Base-by-base conservation (phyloP, 2,797 vertebrate species). In the Sebastolobus alascanus region DNA sequence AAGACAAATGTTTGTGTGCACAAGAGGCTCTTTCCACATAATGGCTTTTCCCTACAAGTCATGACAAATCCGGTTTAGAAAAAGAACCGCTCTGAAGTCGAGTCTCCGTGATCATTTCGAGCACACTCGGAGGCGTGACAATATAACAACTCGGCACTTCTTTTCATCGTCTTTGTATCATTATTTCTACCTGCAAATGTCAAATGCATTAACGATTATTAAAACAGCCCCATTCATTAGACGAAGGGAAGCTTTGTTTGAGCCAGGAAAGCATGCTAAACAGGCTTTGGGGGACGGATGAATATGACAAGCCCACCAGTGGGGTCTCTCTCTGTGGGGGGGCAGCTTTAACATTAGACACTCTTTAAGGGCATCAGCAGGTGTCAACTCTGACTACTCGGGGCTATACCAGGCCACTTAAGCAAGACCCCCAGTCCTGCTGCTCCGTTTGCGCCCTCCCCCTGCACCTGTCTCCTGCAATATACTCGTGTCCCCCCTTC, bases 41-140 rank as follows among this genome's bases (percentile, higher is more conserved):
- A 92, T 80, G 77, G 78, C 76, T 89, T 84, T 84, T 82, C 67
- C 20, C 77, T 86, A 63, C 95, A 95, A 86, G 94, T 95, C 94
- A 81, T 77, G 89, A 92, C 95, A 95, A 85, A 94, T 91, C 90
- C 65, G 52, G 74, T 83, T 87, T 72, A 65, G 61, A 87, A 75
- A 75, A 56, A 85, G 70, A 82, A 74, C 74, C 11, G 60, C 82
- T 88, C 84, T 89, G 88, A 68, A 77, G 79, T 89, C 82, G 61
- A 81, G 63, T 77, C 70, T 68, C 40, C 31, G 40, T 59, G 29
- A 79, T 79, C 66, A n/a, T 61, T 63, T 61, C 13, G 61, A 6
- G 43, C 66, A 76, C 89, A 84, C 59, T 64, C 70, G 65, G 27
- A 50, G 82, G 76, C 88, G 86, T 60, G 86, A 86, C 67, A 80